Evolutionary conservation across 2,797 vertebrate species (phyloP).

Genomic region (Buceros bicornis): DNA sequence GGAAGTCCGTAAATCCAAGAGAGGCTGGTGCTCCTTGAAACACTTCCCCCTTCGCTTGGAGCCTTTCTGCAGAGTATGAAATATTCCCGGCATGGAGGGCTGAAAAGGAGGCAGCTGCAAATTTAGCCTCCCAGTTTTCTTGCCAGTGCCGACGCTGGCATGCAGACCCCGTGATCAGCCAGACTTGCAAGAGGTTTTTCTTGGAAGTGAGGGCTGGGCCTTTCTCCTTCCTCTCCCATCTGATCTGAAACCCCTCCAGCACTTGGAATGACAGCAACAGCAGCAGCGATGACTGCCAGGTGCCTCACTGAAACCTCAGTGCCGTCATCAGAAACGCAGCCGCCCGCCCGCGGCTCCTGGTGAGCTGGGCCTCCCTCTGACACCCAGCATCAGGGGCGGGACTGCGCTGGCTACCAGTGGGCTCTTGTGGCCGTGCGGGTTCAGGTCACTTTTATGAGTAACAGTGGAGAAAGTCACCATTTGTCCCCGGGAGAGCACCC

Average conservation of each 20-base stretch:
- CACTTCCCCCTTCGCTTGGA: neutral
- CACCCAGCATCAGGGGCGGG: neutral
- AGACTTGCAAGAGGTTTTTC: neutral
- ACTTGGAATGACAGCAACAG: neutral
- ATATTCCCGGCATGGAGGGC: neutral
- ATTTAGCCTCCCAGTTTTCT: neutral
- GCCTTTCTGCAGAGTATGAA: neutral
- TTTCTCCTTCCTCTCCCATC: neutral
- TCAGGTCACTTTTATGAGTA: neutral
- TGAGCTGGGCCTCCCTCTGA: neutral
- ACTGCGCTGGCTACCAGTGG: neutral
- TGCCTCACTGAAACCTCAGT: neutral
- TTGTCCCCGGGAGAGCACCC: neutral
- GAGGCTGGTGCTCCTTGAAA: neutral
- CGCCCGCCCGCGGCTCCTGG: rapidly evolving
- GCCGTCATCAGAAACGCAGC: rapidly evolving
- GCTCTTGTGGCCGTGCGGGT: rapidly evolving
- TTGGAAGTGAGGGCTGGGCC: neutral
- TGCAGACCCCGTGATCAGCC: neutral
- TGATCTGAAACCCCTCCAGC: neutral
- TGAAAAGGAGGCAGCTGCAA: neutral
- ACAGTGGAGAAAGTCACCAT: neutral
- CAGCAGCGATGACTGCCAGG: neutral
- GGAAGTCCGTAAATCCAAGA: neutral
- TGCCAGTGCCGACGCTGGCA: neutral